phyloP scores from a whole-genome alignment of 2,797 vertebrate genomes.

The Megaceryle alcyon region DNA sequence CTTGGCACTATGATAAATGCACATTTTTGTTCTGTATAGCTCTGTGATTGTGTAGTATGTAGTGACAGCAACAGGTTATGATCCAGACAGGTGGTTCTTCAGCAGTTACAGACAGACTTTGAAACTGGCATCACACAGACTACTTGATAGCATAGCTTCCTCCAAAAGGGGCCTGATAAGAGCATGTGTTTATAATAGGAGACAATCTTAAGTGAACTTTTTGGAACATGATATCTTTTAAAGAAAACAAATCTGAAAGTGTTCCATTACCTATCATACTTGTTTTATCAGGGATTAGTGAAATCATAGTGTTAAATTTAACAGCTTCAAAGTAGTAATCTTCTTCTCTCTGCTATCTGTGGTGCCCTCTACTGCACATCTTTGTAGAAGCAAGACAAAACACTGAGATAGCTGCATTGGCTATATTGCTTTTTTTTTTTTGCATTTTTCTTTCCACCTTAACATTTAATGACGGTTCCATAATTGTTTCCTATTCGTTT shows the following conservation, averaged over 20 bases:
- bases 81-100: neutral
- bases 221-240: neutral
- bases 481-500: neutral
- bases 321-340: neutral
- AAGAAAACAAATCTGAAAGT: neutral
- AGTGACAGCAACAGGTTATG: neutral
- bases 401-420: neutral
- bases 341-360: neutral
- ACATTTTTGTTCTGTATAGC: neutral
- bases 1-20: neutral
- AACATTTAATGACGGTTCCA: neutral
- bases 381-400: neutral
- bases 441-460: neutral
- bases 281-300: neutral
- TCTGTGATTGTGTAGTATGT: neutral
- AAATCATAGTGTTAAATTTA: neutral
- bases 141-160: neutral
- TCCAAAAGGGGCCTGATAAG: neutral
- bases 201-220: neutral
- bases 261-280: neutral
- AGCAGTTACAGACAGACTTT: neutral
- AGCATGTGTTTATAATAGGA: neutral
- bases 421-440: neutral
- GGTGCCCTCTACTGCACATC: conserved; percentile 58
- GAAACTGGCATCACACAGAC: neutral